These are phyloP conservation scores for Cyanoderma ruficeps DNA, from an alignment of 2,113 vertebrate species.

Conservation along the genomic window DNA sequence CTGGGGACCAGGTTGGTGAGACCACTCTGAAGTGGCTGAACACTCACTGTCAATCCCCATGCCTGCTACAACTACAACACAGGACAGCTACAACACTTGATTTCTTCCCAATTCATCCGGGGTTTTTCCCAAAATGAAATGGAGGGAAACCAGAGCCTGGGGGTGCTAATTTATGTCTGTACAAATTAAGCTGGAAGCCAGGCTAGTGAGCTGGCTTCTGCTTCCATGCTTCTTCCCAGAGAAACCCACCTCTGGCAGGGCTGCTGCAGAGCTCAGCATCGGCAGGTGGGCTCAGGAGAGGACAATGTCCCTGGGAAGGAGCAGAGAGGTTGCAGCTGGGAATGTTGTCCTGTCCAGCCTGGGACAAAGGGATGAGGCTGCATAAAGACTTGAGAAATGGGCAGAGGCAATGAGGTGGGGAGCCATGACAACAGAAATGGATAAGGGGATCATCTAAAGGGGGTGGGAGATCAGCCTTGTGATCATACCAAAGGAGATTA, in stretches of 20 bases:
- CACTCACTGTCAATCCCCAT: neutral
- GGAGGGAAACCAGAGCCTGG: neutral
- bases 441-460: neutral
- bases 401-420: neutral
- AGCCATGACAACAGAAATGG: neutral
- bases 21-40: rapidly evolving
- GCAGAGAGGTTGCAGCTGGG: neutral
- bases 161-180: neutral
- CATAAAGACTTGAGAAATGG: neutral
- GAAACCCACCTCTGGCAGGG: neutral
- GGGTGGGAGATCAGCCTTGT: neutral
- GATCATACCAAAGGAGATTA: neutral
- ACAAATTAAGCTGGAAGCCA: neutral
- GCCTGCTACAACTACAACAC: no score
- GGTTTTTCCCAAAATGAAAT: neutral
- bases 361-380: neutral
- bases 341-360: neutral
- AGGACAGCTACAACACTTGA: neutral
- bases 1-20: rapidly evolving
- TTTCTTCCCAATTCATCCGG: neutral
- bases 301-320: neutral
- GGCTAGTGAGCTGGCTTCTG: neutral
- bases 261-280: neutral
- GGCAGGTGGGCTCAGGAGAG: neutral
- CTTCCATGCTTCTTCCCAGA: rapidly evolving